Evolutionary conservation across 1,140 invertebrate species (phyloP).

Genomic region (Leptinotarsa undecemlineata): DNA sequence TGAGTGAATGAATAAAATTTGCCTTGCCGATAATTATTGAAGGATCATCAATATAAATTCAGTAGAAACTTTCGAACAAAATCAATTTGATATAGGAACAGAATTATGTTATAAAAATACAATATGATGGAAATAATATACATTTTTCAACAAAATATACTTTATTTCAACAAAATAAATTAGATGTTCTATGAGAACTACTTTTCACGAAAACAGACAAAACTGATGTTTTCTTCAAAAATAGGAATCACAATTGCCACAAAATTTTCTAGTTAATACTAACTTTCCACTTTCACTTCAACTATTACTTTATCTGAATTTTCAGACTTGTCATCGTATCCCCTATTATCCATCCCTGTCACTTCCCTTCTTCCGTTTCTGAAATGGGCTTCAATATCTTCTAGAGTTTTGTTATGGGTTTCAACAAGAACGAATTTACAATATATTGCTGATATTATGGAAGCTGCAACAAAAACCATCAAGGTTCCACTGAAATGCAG

Average conservation of each 20-base stretch:
- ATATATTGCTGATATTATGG: slow-evolving; percentile 68
- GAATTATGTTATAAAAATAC: too few species aligned
- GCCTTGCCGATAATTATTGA: too few species aligned
- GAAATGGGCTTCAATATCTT: slow-evolving; percentile 74
- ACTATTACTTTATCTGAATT: slow-evolving; percentile 8
- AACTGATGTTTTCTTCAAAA: background rate
- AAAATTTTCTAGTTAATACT: background rate
- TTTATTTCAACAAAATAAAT: slow-evolving; percentile 29
- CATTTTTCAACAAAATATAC: background rate
- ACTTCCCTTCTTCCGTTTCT: slow-evolving; percentile 54
- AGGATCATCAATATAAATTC: too few species aligned
- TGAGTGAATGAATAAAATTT: too few species aligned
- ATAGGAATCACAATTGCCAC: slow-evolving; percentile 19
- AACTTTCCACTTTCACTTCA: slow-evolving; percentile 13
- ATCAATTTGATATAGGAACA: too few species aligned
- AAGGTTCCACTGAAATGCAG: slow-evolving; percentile 72
- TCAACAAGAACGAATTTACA: slow-evolving; percentile 75
- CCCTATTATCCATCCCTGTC: slow-evolving; percentile 41
- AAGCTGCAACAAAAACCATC: slow-evolving; percentile 74
- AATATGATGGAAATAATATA: background rate
- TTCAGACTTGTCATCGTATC: slow-evolving; percentile 36
- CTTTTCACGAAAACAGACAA: background rate
- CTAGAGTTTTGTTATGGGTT: slow-evolving; percentile 77
- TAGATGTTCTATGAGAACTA: slow-evolving; percentile 28
- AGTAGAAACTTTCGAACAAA: too few species aligned